phyloP scores from a whole-genome alignment of 2,797 vertebrate species.

The Naso thynnoides region DNA sequence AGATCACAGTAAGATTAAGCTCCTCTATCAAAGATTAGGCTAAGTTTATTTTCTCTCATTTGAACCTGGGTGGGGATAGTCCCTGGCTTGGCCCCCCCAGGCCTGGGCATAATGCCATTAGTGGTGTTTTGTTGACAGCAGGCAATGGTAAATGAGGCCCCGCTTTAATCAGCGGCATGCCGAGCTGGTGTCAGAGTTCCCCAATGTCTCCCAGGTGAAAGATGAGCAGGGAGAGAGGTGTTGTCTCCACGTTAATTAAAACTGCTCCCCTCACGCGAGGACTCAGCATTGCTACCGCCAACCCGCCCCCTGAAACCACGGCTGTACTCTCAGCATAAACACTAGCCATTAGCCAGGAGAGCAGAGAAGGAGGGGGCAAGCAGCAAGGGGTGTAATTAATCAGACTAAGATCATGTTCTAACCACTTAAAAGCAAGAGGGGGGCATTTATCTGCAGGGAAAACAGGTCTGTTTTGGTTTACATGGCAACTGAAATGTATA shows the following conservation, averaged over 20 bases:
- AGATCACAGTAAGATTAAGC: constrained; percentile 81
- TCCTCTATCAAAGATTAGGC: constrained; percentile 82
- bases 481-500: constrained; percentile 40
- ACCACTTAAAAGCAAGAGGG: constrained; percentile 77
- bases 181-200: constrained; percentile 87
- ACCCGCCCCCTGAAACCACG: constrained; percentile 66
- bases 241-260: constrained; percentile 87
- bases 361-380: constrained; percentile 47
- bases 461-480: constrained; percentile 58
- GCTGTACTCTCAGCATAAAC: constrained; percentile 73
- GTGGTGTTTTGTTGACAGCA: constrained; percentile 89
- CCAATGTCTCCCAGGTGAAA: constrained; percentile 89
- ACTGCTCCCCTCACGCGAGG: constrained; percentile 76
- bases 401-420: constrained; percentile 81
- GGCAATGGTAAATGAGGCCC: constrained; percentile 86
- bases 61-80: constrained; percentile 82
- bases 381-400: constrained; percentile 81
- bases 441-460: constrained; percentile 69
- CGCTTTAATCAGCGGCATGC: constrained; percentile 90
- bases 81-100: constrained; percentile 73
- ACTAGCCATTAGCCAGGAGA: constrained; percentile 76
- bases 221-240: constrained; percentile 86
- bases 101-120: constrained; percentile 87
- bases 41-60: constrained; percentile 80
- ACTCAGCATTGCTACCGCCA: constrained; percentile 61